Evolutionary conservation across 2,797 vertebrate genomes (phyloP), one percentile per base, ranked within the genome.

Genomic region (Danio aesculapii): DNA sequence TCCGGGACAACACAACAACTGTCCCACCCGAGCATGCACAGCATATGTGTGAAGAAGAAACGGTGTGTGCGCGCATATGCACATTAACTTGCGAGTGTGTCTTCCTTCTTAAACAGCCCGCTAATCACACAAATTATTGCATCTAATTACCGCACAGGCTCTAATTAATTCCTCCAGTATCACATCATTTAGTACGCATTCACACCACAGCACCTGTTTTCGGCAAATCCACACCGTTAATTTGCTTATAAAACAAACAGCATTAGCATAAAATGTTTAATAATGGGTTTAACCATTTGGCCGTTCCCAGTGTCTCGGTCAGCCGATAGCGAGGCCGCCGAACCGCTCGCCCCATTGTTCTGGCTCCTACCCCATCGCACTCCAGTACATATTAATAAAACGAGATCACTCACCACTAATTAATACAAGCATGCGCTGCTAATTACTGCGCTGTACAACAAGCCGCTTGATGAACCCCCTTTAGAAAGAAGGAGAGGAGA

Each of bases 71-170:
- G 83, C 78, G 81, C 78, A 81, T 86, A 84, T 86, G 82, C 79
- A 83, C 82, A 87, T 79, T 77, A 84, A 1, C 77, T 74, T 75
- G 92, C 94, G 92, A 94, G 93, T 94, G 95, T 95, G 96, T 96
- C 96, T 96, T 95, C 93, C 94, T 96, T 95, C 95, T 96, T 96
- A 96, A 97, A 96, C 95, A 95, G 95, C 95, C 95, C 92, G 94
- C 97, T 99, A 99, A 99, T 99, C 97, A 98, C 96, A 95, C 97
- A 98, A 98, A 99, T 99, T 98, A 99, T 99, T 98, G 96, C 96
- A 94, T 97, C 96, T 97, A 99, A 99, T 99, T 99, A 99, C 96
- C 94, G 93, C 94, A 89, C 94, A 95, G 95, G 94, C 96, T 96
- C 96, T 98, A 99, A 99, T 99, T 99, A 99, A 99, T 99, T 98